Evolutionary conservation across 2,113 vertebrate species (phyloP), one percentile per base, ranked within the genome.

Genomic region (Pseudopodoces humilis): DNA sequence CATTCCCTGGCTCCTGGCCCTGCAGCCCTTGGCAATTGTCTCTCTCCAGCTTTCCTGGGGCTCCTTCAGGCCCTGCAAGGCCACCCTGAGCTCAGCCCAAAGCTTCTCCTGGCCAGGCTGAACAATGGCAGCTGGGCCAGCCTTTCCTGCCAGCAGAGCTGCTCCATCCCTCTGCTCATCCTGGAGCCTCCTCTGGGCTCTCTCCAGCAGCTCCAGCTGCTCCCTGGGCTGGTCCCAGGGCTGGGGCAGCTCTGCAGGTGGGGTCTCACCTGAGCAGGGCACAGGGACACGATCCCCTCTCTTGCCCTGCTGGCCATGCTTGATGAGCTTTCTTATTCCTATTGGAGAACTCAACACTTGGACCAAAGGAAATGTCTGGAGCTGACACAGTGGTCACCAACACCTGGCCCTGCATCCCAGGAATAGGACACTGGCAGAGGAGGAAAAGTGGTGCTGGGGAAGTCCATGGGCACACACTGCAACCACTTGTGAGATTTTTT

Each of bases 211-310:
- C 78, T 71, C 80, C 67, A 71, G 5, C 5, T 62, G 47, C 68
- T 53, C 23, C 33, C 59, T 55, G 49, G 1, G 49, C 81, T 63
- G 67, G 46, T 33, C 2, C 3, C 80, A 31, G 67, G 44, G 23
- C 44, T 82, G 79, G 79, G 23, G 49, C 81, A 84, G 69, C 82
- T 84, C 59, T 64, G 82, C 59, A 84, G 19, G 15, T 49, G 70
- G 50, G 49, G 0, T 9, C n/a, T 41, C 60, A 56, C 30, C 59
- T 75, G 10, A 7, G 50, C 18, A 5, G 47, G 14, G 4, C 43
- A 16, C 10, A 85, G 59, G 59, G 15, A 1, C 41, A 65, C 0
- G 20, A 25, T 43, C 20, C 0, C 21, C 9, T 67, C 9, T 37
- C 52, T 59, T 44, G 11, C 2, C 37, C 37, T 77, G 3, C 46